Evolutionary conservation across 2,888 invertebrate genomes (phyloP), one percentile per base, ranked within the genome.

Genomic region (Rhamphomyia laevipes): DNA sequence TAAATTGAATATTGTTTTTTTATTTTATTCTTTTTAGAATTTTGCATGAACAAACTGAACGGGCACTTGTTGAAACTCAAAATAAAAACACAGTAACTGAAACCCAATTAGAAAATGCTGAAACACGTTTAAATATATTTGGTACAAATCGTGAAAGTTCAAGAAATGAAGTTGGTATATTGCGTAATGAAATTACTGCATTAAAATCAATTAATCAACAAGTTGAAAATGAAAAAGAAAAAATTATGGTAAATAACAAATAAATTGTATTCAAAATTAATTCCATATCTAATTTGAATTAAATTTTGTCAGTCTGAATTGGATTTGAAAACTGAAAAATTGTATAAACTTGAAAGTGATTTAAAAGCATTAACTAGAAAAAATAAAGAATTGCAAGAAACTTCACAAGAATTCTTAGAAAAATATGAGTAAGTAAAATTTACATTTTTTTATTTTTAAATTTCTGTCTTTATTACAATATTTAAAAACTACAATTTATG

Each of bases 41-140:
- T 55, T 72, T 86, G 45, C 85, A 87, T 60, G 77, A 84, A 59
- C 85, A 87, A 73, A 83, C 84, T 5, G 86, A 87, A 66, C 77
- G 81, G 59, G 78, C 82, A 42, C 73, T 84, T 51, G 73, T 75
- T 48, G 84, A 85, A 56, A 73, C 80, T 49, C 85, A 86, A 65
- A 76, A 75, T 62, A 82, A 84, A 65, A 64, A 86, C 35, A 61
- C 77, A 38, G 73, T 76, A 55, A 68, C 77, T 12, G 84, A 85
- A 63, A 77, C 75, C 23, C 81, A 85, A 63, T 65, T 84, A 11
- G 75, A 75, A 53, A 65, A 75, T 49, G 74, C 80, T 10, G 76
- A 78, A 63, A 77, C 78, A 46, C 77, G 74, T 30, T 72, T 77
- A 52, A 74, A 73, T 51, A 63, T 66, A 43, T 63, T 82, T 54